Base-by-base conservation (phyloP, 2,888 invertebrate genomes). In the Zaprionus obscuricornis region DNA sequence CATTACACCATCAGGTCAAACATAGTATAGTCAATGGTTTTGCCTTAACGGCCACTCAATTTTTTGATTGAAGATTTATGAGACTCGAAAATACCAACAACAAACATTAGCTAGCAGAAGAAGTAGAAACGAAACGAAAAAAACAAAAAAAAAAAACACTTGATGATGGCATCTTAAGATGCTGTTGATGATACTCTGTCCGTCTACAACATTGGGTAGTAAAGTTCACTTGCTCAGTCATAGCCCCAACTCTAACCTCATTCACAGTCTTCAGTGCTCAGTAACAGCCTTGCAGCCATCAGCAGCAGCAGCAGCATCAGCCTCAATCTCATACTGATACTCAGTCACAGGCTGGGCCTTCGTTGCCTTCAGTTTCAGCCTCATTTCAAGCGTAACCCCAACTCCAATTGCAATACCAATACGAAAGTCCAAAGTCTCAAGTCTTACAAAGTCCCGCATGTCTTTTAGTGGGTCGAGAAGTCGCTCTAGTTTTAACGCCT, bases 401-500 rank as follows among this genome's bases (percentile, higher is more conserved):
- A n/a, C n/a, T n/a, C n/a, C n/a, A n/a, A n/a, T n/a, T n/a, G n/a
- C n/a, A n/a, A n/a, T n/a, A n/a, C n/a, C n/a, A n/a, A n/a, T n/a
- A n/a, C n/a, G n/a, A n/a, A n/a, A n/a, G n/a, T n/a, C n/a, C n/a
- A n/a, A n/a, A n/a, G n/a, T n/a, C 17, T 31, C 46, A 37, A 26
- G 47, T 17, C 43, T 50, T 33, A 31, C 39, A 37, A 47, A 43
- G 26, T 1, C 18, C 18, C 46, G 33, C n/a, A 50, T 16, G 10
- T 27, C 20, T 10, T 20, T 33, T 45, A 47, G 47, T 50, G 52
- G 54, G 68, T 62, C 68, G 55, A 67, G 17, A 67, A 66, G 67
- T 72, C 73, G 76, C 84, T 78, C 86, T 72, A 84, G 82, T 84
- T 78, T 79, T 68, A 78, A 84, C 81, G 77, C 76, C 66, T 81